phyloP scores from a whole-genome alignment of 2,888 invertebrate genomes.

The Lasiommata megera region DNA sequence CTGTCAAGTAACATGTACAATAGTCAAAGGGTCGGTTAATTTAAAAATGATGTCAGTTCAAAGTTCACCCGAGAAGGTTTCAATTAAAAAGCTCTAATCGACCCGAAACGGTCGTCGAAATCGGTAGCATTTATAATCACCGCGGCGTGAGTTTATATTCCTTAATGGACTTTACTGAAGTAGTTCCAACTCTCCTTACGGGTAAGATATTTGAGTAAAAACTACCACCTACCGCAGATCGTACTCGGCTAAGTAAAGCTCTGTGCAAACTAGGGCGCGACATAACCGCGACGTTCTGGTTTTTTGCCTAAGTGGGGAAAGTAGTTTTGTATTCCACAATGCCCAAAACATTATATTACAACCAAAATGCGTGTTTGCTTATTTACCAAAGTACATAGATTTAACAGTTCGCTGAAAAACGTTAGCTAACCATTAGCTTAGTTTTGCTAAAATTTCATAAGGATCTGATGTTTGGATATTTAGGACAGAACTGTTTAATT shows the following conservation, averaged over 20 bases:
- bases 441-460: no score
- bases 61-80: slow-evolving; percentile 55
- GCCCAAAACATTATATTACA: no score
- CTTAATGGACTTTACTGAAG: slow-evolving; percentile 79
- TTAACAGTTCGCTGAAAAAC: no score
- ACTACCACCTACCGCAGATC: slow-evolving; percentile 73
- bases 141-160: slow-evolving; percentile 73
- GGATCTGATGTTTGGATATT: no score
- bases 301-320: background rate
- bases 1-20: background rate
- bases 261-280: background rate
- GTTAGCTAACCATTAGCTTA: no score
- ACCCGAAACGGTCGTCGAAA: slow-evolving; percentile 68
- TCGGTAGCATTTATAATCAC: slow-evolving; percentile 75
- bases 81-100: slow-evolving; percentile 74
- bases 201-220: slow-evolving; percentile 80
- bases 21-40: slow-evolving; percentile 19
- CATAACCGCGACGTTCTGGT: background rate
- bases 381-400: no score
- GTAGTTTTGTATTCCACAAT: no score
- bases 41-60: slow-evolving; percentile 38
- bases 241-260: slow-evolving; percentile 64
- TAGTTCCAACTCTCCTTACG: slow-evolving; percentile 79
- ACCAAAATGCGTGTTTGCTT: no score
- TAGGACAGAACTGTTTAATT: no score